These are phyloP conservation scores for Tylochromis polylepis DNA, from an alignment of 2,113 vertebrate genomes.

Conservation along the genomic window DNA sequence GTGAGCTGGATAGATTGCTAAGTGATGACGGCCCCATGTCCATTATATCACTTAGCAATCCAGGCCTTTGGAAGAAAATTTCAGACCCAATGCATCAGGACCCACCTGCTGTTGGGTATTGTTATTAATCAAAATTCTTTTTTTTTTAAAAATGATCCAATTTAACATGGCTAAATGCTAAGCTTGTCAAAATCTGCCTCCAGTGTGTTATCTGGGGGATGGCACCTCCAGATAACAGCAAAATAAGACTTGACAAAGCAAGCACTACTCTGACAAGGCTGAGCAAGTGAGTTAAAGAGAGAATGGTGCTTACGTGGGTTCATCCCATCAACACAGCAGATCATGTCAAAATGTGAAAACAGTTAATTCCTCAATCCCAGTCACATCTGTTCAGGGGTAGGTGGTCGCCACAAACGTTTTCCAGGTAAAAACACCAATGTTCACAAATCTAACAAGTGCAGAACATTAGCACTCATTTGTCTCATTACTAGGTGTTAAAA, in stretches of 20 bases:
- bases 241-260: background rate
- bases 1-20: background rate
- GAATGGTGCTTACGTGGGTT: background rate
- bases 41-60: background rate
- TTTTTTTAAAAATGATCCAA: no score
- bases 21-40: background rate
- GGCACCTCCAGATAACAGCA: background rate
- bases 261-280: background rate
- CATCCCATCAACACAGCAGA: background rate
- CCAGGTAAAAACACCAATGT: background rate
- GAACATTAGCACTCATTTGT: background rate
- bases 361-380: background rate
- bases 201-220: background rate
- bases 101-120: background rate
- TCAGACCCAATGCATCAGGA: background rate
- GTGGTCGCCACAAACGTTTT: background rate
- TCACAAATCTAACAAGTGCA: background rate
- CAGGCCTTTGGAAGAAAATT: background rate
- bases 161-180: background rate
- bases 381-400: background rate
- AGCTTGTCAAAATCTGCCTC: background rate
- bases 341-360: background rate
- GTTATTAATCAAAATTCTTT: background rate
- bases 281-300: background rate
- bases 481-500: background rate